Evolutionary conservation across 2,113 vertebrate genomes (phyloP).

Genomic region (Alexandromys fortis): DNA sequence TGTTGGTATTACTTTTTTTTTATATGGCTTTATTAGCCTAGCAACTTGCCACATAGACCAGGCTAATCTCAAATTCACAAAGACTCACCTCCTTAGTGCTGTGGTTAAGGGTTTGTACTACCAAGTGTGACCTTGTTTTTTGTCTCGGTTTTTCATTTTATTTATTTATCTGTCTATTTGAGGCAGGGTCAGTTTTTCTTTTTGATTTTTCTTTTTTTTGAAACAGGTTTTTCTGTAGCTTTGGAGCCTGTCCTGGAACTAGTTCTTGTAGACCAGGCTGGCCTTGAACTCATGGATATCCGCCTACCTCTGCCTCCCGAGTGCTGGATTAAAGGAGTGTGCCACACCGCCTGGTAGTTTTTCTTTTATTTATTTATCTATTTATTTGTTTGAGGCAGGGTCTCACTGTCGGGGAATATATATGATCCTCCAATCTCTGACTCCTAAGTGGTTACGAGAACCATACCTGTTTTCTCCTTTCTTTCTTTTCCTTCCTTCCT

Average conservation of each 20-base stretch:
- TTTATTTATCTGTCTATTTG: neutral
- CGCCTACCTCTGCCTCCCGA: too few species aligned
- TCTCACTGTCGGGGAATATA: neutral
- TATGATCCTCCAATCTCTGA: neutral
- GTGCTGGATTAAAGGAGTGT: too few species aligned
- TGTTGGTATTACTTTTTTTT: neutral
- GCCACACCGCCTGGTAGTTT: neutral
- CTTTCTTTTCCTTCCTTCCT: too few species aligned
- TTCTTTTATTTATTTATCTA: neutral
- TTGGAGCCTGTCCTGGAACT: too few species aligned
- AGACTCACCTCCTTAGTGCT: neutral
- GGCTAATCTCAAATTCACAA: neutral
- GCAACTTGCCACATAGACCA: neutral
- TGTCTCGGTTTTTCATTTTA: neutral
- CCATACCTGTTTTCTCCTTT: neutral
- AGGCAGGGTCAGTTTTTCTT: neutral
- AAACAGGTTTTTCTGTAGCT: too few species aligned
- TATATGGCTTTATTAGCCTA: neutral
- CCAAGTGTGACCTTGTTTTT: neutral
- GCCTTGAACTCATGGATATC: too few species aligned
- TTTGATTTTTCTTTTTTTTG: too few species aligned
- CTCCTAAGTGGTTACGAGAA: too few species aligned
- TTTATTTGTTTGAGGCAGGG: neutral
- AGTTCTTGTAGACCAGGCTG: too few species aligned
- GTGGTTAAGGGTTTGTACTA: neutral